Percentiles rank a stretch among this genome's conserved stretches.
These are phyloP conservation scores for Stenotaenia linearis DNA, from an alignment of 2,888 invertebrate species.

Conservation along the genomic window DNA sequence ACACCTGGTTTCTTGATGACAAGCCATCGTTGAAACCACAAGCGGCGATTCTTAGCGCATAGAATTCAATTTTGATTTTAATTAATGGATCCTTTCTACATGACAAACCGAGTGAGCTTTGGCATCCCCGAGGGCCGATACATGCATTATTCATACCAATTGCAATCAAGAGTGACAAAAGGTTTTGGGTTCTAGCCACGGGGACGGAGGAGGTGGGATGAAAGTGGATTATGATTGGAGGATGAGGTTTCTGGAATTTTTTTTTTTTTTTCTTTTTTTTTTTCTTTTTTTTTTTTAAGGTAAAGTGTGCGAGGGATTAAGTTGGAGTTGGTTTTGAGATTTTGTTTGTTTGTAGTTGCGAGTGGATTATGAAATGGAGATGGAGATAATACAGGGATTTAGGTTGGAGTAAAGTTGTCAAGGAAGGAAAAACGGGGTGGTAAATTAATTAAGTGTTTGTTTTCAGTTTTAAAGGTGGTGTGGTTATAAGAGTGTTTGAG, in stretches of 20 bases:
- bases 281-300: neutral
- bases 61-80: constrained; percentile 4
- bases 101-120: neutral
- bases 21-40: neutral
- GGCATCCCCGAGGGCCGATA: neutral
- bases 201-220: too few relatives aligned
- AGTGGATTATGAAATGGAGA: too few relatives aligned
- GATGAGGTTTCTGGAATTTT: neutral
- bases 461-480: neutral
- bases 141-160: neutral
- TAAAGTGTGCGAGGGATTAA: neutral
- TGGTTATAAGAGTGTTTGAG: too few relatives aligned
- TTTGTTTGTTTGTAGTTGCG: too few relatives aligned
- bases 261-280: neutral
- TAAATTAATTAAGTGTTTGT: neutral
- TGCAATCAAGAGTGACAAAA: constrained; percentile 4
- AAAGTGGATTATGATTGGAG: neutral
- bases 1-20: neutral
- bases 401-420: neutral
- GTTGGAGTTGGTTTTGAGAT: too few relatives aligned
- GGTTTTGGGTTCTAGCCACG: constrained; percentile 5
- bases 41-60: neutral
- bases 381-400: neutral
- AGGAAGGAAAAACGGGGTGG: neutral
- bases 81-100: neutral